phyloP scores from a whole-genome alignment of 2,113 vertebrate genomes.

The Nipponia nippon region DNA sequence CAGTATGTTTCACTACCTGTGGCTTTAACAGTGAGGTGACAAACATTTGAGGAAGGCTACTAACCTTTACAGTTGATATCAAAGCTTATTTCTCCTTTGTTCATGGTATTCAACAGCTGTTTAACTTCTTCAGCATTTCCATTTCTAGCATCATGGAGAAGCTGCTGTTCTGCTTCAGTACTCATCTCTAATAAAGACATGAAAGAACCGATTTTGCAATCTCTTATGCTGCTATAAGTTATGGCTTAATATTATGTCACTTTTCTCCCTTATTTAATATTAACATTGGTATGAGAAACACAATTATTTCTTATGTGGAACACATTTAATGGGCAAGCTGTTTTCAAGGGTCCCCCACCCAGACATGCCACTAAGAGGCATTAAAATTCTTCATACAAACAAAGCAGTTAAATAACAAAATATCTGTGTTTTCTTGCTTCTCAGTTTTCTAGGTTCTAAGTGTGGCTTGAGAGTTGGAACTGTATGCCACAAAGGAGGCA shows the following conservation, averaged over 20 bases:
- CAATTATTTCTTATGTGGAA: background rate
- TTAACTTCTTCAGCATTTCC: conserved; percentile 84
- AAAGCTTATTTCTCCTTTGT: conserved; percentile 74
- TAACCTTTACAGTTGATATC: conserved; percentile 96
- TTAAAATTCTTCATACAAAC: conserved; percentile 18
- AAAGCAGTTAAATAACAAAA: conserved; percentile 8
- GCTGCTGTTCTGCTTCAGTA: conserved; percentile 84
- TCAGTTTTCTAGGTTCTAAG: background rate
- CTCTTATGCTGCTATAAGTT: background rate
- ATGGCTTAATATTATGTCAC: background rate
- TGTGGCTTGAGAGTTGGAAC: background rate
- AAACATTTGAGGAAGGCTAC: background rate
- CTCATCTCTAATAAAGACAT: conserved; percentile 67
- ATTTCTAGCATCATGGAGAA: conserved; percentile 89
- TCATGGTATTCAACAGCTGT: conserved; percentile 76
- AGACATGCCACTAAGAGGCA: background rate
- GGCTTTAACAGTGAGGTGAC: background rate
- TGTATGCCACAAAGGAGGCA: background rate
- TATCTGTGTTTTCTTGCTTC: background rate
- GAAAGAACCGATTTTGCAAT: background rate
- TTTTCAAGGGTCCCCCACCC: background rate
- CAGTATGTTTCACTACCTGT: background rate
- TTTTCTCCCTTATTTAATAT: background rate
- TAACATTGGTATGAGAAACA: background rate
- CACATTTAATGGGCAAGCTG: background rate